A percentile compares a stretch with the other conserved stretches of the same genome.
These are phyloP conservation scores for Varecia variegata DNA, from an alignment of 2,797 vertebrate species.

Conservation along the genomic window DNA sequence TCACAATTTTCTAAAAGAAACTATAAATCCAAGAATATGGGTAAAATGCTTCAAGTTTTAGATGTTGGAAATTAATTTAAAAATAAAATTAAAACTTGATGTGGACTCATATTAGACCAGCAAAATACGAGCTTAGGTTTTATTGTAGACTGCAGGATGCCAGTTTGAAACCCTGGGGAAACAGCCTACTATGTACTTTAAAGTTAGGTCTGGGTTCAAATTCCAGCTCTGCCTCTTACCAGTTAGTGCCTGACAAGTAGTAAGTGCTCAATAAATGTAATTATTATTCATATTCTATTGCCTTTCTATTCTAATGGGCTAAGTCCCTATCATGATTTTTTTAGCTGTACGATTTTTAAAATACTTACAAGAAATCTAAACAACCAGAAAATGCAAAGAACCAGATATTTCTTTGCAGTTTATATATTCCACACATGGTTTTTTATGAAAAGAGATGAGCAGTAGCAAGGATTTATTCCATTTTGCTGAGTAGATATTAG, in stretches of 20 bases:
- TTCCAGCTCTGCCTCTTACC: neutral
- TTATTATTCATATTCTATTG: neutral
- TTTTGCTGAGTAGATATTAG: neutral
- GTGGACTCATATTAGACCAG: neutral
- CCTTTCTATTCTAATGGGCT: neutral
- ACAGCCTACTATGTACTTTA: neutral
- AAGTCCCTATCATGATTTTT: neutral
- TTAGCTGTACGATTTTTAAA: neutral
- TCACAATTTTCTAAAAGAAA: neutral
- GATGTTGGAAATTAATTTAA: neutral
- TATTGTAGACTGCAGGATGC: neutral
- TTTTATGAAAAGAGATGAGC: neutral
- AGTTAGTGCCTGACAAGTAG: neutral
- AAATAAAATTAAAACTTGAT: neutral
- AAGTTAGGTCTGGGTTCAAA: neutral
- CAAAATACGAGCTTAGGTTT: neutral
- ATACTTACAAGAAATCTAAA: neutral
- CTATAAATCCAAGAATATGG: neutral
- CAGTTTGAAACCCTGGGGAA: neutral
- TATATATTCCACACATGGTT: neutral
- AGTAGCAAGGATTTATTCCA: neutral
- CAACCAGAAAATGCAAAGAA: neutral
- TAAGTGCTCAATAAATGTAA: neutral
- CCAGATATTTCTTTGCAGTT: neutral
- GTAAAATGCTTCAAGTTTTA: neutral